These are phyloP conservation scores for Pseudopipra pipra DNA, from an alignment of 2,113 vertebrate species.

Conservation along the genomic window DNA sequence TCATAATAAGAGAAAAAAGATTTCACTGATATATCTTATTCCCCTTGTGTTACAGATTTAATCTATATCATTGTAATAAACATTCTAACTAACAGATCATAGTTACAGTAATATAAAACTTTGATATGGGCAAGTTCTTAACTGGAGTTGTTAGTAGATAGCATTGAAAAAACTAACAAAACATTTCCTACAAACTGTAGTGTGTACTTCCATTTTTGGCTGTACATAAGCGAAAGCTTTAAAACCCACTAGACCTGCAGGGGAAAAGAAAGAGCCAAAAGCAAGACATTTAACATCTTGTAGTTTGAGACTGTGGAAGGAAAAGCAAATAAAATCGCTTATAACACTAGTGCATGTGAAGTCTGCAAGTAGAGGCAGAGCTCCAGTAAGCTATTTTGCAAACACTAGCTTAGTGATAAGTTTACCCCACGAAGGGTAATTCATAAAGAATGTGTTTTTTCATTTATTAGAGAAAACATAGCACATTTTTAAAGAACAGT, in stretches of 20 bases:
- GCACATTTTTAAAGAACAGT: background rate
- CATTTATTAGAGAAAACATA: background rate
- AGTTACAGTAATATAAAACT: background rate
- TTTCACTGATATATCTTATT: background rate
- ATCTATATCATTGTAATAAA: background rate
- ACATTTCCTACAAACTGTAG: background rate
- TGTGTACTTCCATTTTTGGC: background rate
- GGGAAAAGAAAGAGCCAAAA: background rate
- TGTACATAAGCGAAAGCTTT: background rate
- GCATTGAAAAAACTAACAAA: background rate
- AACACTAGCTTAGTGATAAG: background rate
- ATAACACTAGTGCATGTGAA: background rate
- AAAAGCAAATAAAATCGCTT: background rate
- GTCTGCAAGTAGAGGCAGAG: background rate
- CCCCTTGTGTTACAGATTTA: background rate
- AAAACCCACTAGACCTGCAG: background rate
- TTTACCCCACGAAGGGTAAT: background rate
- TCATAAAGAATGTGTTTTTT: background rate
- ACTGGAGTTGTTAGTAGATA: background rate
- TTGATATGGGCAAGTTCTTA: background rate
- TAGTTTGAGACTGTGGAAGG: background rate
- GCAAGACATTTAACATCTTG: background rate
- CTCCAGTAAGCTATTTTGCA: background rate
- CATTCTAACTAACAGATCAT: background rate
- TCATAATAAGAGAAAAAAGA: background rate